Base-by-base conservation (phyloP, 2,113 vertebrate species). In the Oreochromis niloticus region DNA sequence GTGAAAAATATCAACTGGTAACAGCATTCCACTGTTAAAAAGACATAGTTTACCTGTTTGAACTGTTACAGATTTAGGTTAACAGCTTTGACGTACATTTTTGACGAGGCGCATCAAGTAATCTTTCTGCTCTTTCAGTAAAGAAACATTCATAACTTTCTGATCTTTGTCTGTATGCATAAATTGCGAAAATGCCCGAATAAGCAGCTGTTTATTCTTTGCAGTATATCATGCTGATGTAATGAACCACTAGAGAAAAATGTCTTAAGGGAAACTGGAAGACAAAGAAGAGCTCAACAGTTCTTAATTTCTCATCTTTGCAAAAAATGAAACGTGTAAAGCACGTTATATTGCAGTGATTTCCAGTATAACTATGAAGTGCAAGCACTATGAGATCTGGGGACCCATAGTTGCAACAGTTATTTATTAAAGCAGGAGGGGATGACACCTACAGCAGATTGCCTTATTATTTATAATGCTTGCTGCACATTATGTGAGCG, bases 391-490 rank as follows among this genome's bases (percentile, higher is more conserved):
- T 79, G 84, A 87, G 80, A 94, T 85, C 34, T 85, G 83, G 88
- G 91, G 82, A 68, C 85, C 56, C 55, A 57, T 86, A 80, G 85
- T 87, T 89, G 89, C 81, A 91, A 81, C 56, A 85, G 88, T 93
- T 94, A 95, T 94, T 94, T 95, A 95, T 95, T 94, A 89, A 95
- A 91, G 82, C 39, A 12, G 82, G 82, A 80, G 36, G 81, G 57
- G 89, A 88, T 94, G 95, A 95, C 93, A 95, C 88, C 84, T 84
- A 82, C 92, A 90, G 93, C 88, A 95, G 92, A 96, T 94, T 94
- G 92, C 83, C 90, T 92, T 91, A 94, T 95, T 96, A 96, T 96
- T 96, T 96, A 96, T 94, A 91, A 93, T 80, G 89, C 87, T 92
- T 56, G 73, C 85, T 88, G 68, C 85, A 80, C 63, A 52, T 87